phyloP scores from a whole-genome alignment of 1,140 invertebrate species.

The Coptotermes formosanus region DNA sequence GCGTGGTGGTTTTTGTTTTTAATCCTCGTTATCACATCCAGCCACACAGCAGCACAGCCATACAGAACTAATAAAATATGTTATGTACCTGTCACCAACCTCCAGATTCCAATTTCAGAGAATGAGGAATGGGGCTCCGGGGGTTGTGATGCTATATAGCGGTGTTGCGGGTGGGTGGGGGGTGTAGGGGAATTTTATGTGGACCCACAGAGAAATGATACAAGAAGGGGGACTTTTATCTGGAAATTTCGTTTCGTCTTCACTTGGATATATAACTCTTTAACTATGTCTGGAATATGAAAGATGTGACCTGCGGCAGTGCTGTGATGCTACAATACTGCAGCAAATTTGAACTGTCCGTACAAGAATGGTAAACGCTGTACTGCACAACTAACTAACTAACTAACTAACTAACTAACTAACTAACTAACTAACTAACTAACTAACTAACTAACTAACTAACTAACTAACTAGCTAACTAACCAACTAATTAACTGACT shows the following conservation, averaged over 20 bases:
- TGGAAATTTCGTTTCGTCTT: not conserved
- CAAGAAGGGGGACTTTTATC: not conserved
- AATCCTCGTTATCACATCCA: constrained; percentile 25
- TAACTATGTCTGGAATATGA: no score
- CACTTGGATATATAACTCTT: not conserved
- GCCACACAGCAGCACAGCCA: constrained; percentile 18
- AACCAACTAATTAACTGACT: no score
- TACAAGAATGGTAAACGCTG: no score
- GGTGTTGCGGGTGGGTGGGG: not conserved
- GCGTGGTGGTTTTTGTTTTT: constrained; percentile 22
- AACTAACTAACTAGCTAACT: no score
- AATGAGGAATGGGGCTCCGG: constrained; percentile 22
- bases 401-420: no score
- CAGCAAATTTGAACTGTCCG: no score
- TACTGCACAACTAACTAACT: no score
- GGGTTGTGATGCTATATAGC: constrained; percentile 2
- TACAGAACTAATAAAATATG: constrained; percentile 33
- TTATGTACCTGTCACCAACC: constrained; percentile 27
- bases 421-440: no score
- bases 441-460: no score
- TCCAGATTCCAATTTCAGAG: constrained; percentile 28
- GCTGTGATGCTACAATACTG: no score
- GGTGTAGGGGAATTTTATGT: constrained; percentile 23
- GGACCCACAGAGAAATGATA: constrained; percentile 24
- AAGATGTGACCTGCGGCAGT: no score